Conservation (phyloP, 2,797 vertebrate genomes). For the Lepus oiostolus region DNA sequence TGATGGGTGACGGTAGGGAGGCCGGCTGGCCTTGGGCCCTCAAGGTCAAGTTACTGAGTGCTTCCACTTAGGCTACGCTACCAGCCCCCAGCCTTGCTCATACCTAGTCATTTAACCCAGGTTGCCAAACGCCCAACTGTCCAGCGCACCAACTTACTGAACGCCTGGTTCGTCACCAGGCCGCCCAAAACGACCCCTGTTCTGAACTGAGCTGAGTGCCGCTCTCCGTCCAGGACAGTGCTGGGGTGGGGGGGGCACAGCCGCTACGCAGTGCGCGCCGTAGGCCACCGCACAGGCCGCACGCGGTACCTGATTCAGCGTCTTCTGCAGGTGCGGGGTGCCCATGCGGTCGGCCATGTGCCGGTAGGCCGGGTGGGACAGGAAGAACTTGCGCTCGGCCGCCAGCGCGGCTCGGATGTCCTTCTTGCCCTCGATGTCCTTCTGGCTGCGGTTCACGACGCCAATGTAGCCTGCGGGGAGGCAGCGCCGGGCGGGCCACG, state of each 20-base stretch:
- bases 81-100: neutral
- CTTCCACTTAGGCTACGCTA: neutral
- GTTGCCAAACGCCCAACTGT: neutral
- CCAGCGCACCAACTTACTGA: too few relatives aligned
- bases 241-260: accelerated
- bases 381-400: conserved; percentile 98
- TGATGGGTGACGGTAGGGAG: too few relatives aligned
- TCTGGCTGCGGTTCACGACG: conserved; percentile 99
- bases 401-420: conserved; percentile 95
- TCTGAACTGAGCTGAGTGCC: neutral
- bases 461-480: conserved; percentile 94
- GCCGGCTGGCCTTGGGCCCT: neutral
- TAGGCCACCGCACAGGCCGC: too few relatives aligned
- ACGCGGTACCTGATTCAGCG: conserved; percentile 94
- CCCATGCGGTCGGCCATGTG: conserved; percentile 99
- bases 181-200: too few relatives aligned
- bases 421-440: conserved; percentile 98
- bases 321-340: conserved; percentile 95
- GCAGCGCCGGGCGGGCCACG: neutral
- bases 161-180: neutral
- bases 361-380: conserved; percentile 96
- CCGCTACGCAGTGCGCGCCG: too few relatives aligned
- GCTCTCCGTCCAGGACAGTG: neutral
- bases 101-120: neutral
- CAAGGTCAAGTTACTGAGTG: neutral